Base-by-base conservation (phyloP, 2,888 invertebrate genomes). In the Agriopis leucophaearia region DNA sequence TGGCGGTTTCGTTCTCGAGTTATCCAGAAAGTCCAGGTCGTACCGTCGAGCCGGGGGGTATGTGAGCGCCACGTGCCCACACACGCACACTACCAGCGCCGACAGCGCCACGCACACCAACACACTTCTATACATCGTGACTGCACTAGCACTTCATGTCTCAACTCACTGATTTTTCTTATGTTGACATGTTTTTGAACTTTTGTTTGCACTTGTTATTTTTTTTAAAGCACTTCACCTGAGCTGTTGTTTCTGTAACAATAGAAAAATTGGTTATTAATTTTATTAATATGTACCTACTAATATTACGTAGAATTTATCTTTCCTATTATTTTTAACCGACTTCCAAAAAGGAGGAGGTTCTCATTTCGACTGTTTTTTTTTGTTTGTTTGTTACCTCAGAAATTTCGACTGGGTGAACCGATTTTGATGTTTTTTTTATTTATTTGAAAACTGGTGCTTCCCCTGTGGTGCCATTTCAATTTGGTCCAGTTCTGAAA, bases 11-110 rank as follows among this genome's bases (percentile, higher is more conserved):
- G 98, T 98, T 82, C 98, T 95, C 54, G 97, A 96, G 86, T 97
- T 98, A 87, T 99, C 99, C 92, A 99, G 94, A 92, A 98, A 99
- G 90, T 99, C 99, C 89, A 99, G 94, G 82, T 97, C 98, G 84
- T 96, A 97, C 83, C 96, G 96, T 81, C 99, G 95, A 0, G 98
- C 98, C 1, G 97, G 97, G 64, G 99, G 99, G 89, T 96, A 99
- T 12, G 97, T 98, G 62, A 99, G 94, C 10, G 97, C 96, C 47
- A 99, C 97, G 88, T 99, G 99, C 57, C 93, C 94, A 57, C 79
- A 80, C 73, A 88, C 91, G 71, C 76, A 65, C 62, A 76, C 77
- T 40, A 75, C 67, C 59, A 82, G 77, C 65, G 76, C 84, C 78
- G 85, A 70, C 10, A 87, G 72, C 83, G 85, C 81, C 61, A 78